Base-by-base conservation (phyloP, 2,797 vertebrate species). In the Apodemus agrarius region DNA sequence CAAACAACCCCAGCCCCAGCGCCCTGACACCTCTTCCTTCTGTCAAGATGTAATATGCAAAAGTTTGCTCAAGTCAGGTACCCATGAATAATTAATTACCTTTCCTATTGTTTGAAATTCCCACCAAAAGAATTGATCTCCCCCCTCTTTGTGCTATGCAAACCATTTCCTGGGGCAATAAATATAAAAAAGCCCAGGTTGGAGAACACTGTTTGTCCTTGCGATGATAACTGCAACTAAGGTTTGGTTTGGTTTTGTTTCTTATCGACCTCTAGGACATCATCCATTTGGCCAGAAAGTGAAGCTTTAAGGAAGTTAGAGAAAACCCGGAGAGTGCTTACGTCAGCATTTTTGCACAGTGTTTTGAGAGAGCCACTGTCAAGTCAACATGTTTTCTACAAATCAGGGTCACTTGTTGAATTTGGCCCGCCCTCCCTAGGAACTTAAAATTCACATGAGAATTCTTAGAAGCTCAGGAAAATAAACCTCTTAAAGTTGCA, bases 31-130 rank as follows among this genome's bases (percentile, higher is more conserved):
- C 34, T 57, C 31, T 81, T 76, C 14, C n/a, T 82, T 89, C 88
- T 89, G 65, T 63, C 22, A 91, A 22, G 29, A 86, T 31, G 65
- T 43, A 81, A 31, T 80, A 17, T 65, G 81, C 81, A 46, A 69
- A 88, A 26, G n/a, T 90, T 96, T 94, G 92, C 4, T 91, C 34
- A 54, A 79, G 63, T 94, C 34, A 91, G 5, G 65, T 90, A 49
- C 67, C 67, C 12, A 9, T 59, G 78, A 88, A 43, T 43, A 43
- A 43, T 43, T 43, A 43, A 61, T 90, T 92, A 40, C 43, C 87
- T 46, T 40, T 17, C 17, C 46, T 94, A n/a, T 75, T 52, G 63
- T 94, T 93, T 86, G 67, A 85, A 69, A n/a, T 69, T n/a, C 67
- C 34, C 34, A 69, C 67, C 67, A 69, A 6, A 94, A 90, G 78